Conservation (phyloP, 2,797 vertebrate species). For the Rhinella marina region DNA sequence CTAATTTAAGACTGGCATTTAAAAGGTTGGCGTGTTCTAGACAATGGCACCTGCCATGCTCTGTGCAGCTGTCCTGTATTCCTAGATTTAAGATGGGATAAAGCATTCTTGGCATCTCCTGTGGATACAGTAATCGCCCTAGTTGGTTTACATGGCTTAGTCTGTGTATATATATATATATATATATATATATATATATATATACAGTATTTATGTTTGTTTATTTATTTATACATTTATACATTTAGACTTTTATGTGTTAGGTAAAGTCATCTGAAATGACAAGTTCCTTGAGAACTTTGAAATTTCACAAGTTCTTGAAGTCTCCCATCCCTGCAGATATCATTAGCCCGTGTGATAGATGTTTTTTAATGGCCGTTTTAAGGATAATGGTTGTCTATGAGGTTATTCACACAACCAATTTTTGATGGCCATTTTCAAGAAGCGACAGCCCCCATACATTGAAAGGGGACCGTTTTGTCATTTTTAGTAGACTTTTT, state of each 20-base stretch:
- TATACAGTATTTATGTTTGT: too few relatives aligned
- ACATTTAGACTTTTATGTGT: neutral
- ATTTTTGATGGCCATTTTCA: too few relatives aligned
- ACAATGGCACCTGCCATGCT: neutral
- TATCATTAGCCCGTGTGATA: too few relatives aligned
- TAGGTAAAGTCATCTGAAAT: neutral
- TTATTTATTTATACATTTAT: too few relatives aligned
- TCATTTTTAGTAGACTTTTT: too few relatives aligned
- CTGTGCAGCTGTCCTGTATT: slow-evolving; percentile 18
- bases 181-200: too few relatives aligned
- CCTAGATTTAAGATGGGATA: neutral
- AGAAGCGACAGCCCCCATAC: too few relatives aligned
- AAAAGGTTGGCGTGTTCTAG: neutral
- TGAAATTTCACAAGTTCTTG: neutral
- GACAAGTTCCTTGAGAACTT: neutral
- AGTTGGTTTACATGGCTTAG: neutral
- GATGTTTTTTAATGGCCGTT: too few relatives aligned
- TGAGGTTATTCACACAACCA: too few relatives aligned
- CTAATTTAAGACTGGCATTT: slow-evolving; percentile 4
- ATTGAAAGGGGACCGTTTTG: too few relatives aligned
- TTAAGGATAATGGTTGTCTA: too few relatives aligned
- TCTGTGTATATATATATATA: too few relatives aligned
- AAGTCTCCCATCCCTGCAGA: neutral
- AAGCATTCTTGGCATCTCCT: slow-evolving; percentile 2
- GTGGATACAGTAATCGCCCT: neutral